Base-by-base conservation (phyloP, 2,888 invertebrate species). In the Odontocerum albicorne region DNA sequence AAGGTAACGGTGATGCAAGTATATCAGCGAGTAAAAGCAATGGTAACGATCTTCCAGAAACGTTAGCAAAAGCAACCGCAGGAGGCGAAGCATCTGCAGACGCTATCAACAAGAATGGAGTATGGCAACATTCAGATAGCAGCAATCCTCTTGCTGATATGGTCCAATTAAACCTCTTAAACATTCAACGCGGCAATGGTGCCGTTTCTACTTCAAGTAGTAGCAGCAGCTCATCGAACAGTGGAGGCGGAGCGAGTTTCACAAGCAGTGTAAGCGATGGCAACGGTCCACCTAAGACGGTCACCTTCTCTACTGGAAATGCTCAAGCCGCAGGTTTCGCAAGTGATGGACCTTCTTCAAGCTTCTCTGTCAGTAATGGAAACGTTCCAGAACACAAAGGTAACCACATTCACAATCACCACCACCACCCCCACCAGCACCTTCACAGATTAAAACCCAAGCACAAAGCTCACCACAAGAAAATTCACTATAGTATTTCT, bases 51-150 rank as follows among this genome's bases (percentile, higher is more conserved):
- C 17, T 40, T 2, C 57, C 57, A 2, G 15, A 52, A 3, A 53
- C 57, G 13, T 13, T 31, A 7, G 47, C 57, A 10, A 19, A 46
- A 32, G 39, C 49, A 1, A 40, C 32, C 12, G 57, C 52, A 21
- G 10, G 16, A 20, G 57, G 57, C 10, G 15, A 49, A 36, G 57
- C 52, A 7, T 17, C 43, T 13, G 42, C 47, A 15, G 39, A 44
- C 10, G 57, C 57, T 17, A 16, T 40, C 2, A 57, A 57, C 43
- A 57, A 49, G 3, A 10, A 38, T 4, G 57, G 54, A 19, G 10
- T 20, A 1, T 49, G 17, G 20, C 49, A 49, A 17, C 31, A 35
- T 12, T 35, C 46, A 8, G 36, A 27, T 15, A 42, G 40, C 17
- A 42, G 42, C 33, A 35, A 47, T 16, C 12, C 22, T 3, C 16